phyloP scores from a whole-genome alignment of 2,888 invertebrate genomes.

The Idaea straminata region DNA sequence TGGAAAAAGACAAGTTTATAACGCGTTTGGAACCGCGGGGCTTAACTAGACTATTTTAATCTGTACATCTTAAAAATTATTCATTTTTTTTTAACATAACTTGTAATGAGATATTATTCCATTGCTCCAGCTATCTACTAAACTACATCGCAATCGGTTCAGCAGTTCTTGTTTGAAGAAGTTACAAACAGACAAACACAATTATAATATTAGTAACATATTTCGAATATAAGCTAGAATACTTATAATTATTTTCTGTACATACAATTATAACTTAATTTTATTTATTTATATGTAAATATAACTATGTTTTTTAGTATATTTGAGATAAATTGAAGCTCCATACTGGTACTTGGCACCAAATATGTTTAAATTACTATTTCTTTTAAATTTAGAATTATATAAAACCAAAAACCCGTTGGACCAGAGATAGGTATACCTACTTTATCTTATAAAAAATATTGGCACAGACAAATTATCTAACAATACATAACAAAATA shows the following conservation, averaged over 20 bases:
- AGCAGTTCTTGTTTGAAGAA: neutral
- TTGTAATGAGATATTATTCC: too few species aligned
- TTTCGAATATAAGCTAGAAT: neutral
- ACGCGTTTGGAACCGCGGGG: too few species aligned
- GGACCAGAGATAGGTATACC: neutral
- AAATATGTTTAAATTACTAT: neutral
- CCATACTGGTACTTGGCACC: neutral
- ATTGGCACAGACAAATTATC: neutral
- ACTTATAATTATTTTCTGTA: neutral
- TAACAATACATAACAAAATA: neutral
- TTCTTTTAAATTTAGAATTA: neutral
- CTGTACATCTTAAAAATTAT: too few species aligned
- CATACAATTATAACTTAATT: neutral
- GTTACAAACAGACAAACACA: neutral
- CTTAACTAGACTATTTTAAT: too few species aligned
- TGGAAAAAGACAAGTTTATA: too few species aligned
- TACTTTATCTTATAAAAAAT: neutral
- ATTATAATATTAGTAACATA: neutral
- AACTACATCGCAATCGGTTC: too few species aligned
- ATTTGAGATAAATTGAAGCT: neutral
- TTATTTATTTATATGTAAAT: too few species aligned
- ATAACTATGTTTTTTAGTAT: too few species aligned
- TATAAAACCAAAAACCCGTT: neutral
- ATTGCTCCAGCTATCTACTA: too few species aligned
- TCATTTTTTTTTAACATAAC: too few species aligned